These are phyloP conservation scores for Lasiurus borealis DNA, from an alignment of 2,113 vertebrate genomes.

Conservation along the genomic window DNA sequence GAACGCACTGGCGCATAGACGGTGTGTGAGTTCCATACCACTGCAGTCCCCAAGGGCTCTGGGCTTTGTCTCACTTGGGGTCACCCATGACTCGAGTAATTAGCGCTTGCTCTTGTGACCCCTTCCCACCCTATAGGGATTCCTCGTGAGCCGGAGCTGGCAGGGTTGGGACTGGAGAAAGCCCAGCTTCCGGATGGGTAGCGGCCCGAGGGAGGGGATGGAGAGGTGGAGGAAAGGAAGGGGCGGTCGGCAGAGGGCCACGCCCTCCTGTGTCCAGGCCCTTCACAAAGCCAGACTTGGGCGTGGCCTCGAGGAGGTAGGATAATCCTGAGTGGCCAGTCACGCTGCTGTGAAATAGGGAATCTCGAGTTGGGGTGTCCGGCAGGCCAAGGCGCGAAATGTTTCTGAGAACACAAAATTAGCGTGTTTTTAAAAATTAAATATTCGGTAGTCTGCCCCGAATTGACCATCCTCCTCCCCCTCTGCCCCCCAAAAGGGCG, in stretches of 20 bases:
- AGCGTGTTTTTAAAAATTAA: neutral
- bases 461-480: neutral
- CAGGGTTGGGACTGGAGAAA: neutral
- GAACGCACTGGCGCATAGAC: neutral
- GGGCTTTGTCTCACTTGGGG: constrained; percentile 15
- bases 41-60: neutral
- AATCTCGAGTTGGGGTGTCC: neutral
- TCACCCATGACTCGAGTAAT: neutral
- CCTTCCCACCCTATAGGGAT: neutral
- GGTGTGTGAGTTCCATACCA: neutral
- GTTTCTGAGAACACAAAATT: neutral
- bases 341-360: neutral
- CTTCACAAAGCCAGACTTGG: neutral
- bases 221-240: accelerated
- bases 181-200: neutral
- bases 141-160: neutral
- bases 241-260: neutral
- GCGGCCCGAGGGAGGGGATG: accelerated
- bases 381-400: neutral
- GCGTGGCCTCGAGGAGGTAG: neutral
- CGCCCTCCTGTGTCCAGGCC: neutral
- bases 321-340: neutral
- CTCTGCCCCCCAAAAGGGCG: neutral
- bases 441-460: neutral
- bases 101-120: too few species aligned